Conservation (phyloP, 2,113 vertebrate genomes). For the Catharus minimus region DNA sequence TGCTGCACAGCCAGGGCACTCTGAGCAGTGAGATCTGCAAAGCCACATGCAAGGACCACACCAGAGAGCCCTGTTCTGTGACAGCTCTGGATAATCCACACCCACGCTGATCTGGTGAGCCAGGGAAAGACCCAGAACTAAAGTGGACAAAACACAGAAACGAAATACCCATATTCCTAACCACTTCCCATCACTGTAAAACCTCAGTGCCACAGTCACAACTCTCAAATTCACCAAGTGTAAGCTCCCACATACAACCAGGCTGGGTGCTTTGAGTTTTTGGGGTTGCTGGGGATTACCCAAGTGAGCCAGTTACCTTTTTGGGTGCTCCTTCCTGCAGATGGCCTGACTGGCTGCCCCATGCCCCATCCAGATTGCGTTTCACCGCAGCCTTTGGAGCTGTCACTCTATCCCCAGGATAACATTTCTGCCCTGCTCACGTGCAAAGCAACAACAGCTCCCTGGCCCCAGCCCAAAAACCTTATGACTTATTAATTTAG, state of each 20-base stretch:
- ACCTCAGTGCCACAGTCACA: not conserved
- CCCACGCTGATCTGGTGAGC: fast-evolving
- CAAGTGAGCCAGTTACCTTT: not conserved
- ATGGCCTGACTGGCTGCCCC: not conserved
- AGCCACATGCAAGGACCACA: fast-evolving
- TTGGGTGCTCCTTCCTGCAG: not conserved
- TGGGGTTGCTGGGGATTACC: not conserved
- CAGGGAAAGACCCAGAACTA: not conserved
- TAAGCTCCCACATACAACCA: not conserved
- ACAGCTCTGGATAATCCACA: not conserved
- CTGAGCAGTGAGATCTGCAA: not conserved
- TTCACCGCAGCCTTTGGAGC: slow-evolving; percentile 13
- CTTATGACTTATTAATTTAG: not conserved
- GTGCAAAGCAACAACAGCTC: not conserved
- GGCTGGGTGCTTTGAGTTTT: not conserved
- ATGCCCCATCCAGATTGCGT: not conserved
- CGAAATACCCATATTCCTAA: not conserved
- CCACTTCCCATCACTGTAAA: not conserved
- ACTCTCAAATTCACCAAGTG: not conserved
- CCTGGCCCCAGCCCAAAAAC: not conserved
- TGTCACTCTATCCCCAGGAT: slow-evolving; percentile 31
- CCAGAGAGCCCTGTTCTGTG: not conserved
- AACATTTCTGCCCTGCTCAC: not conserved
- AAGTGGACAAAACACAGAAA: not conserved
- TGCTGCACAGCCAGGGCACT: fast-evolving